Evolutionary conservation across 2,888 invertebrate genomes (phyloP), one percentile per base, ranked within the genome.

Genomic region (Himalopsyche kuldschensis): DNA sequence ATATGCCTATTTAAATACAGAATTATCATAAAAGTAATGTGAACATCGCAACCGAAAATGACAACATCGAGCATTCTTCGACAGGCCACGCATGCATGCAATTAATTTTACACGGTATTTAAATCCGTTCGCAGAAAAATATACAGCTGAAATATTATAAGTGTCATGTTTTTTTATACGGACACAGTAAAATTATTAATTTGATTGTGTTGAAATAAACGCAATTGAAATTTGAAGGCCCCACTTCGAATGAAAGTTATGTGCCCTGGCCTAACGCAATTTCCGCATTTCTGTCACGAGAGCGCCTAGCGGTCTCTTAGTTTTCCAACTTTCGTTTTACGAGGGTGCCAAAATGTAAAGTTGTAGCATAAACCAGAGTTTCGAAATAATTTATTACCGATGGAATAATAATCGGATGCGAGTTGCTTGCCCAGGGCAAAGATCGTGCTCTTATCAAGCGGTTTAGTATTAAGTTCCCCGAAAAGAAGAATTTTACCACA

Each of bases 331-430:
- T 80, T 55, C 55, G 75, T 76, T 83, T 83, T 83, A 83, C 83
- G 83, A 83, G 77, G 80, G 80, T 76, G 63, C 78, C 83, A 47
- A 83, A 55, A 83, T 83, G 77, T 69, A 83, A 83, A 83, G 83
- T 83, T 80, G 80, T 47, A 80, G 83, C 76, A 55, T 78, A 83
- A 83, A 79, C 76, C 78, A 47, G 80, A 83, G 80, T 83, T 83
- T 77, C 77, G 80, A 80, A 48, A 83, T 83, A 83, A 83, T 80
- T 83, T 80, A 83, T 55, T 55, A 55, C 55, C 55, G 20, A 55
- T 55, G 55, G 55, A 55, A 55, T 76, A 75, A 76, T 83, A 79
- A 79, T 83, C 80, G 75, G 75, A 82, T 79, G 82, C 82, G 82
- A 79, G 55, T 20, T 55, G 55, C 55, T 55, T 55, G 55, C 55